phyloP scores from a whole-genome alignment of 2,888 invertebrate species.

The Nasonia oneida region DNA sequence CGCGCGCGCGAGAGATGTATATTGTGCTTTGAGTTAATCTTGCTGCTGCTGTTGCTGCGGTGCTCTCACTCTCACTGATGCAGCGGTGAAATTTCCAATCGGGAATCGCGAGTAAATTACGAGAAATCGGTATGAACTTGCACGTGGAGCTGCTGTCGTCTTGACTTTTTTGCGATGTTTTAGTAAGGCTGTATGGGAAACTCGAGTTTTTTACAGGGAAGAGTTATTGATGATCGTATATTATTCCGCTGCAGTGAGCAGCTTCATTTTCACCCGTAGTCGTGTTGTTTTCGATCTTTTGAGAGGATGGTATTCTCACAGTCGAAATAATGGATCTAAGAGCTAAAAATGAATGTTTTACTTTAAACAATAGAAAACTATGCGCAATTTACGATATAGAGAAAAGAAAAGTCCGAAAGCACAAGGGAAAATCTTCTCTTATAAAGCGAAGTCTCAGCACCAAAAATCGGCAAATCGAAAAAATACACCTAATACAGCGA shows the following conservation, averaged over 20 bases:
- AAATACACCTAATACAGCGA: background rate
- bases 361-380: background rate
- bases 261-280: background rate
- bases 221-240: background rate
- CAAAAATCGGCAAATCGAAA: background rate
- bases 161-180: background rate
- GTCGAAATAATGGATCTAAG: background rate
- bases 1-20: background rate
- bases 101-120: background rate
- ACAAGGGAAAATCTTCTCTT: background rate
- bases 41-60: background rate
- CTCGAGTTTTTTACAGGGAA: background rate
- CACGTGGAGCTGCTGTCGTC: background rate
- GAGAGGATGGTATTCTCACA: background rate
- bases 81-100: constrained; percentile 1
- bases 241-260: background rate
- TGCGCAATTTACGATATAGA: no score
- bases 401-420: background rate
- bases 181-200: background rate
- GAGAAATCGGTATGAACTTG: background rate
- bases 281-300: background rate
- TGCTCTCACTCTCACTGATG: background rate
- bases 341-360: background rate
- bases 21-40: constrained; percentile 9
- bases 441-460: background rate